phyloP scores from a whole-genome alignment of 2,113 vertebrate species.

The Archocentrus centrarchus region DNA sequence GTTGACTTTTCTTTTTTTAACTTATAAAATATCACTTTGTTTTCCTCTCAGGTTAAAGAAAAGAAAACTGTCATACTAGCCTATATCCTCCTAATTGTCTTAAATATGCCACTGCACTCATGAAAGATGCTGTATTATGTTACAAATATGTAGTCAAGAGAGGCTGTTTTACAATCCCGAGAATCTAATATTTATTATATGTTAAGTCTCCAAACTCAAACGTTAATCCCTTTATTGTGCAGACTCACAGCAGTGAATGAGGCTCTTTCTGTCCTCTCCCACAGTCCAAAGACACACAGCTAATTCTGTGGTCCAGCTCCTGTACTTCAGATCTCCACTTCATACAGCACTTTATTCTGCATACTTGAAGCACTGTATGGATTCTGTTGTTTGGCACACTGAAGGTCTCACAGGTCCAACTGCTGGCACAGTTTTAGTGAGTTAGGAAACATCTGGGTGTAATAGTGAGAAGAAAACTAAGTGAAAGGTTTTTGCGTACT shows the following conservation, averaged over 20 bases:
- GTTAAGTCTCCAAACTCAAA: background rate
- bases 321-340: background rate
- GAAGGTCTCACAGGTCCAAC: background rate
- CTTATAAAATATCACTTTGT: background rate
- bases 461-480: background rate
- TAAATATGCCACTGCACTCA: background rate
- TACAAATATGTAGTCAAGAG: rapidly evolving
- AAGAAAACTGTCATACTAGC: background rate
- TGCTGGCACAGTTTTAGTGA: background rate
- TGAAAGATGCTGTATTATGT: background rate
- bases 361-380: background rate
- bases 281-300: too few relatives aligned
- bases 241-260: background rate
- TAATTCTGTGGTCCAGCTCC: background rate
- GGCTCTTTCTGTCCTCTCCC: too few relatives aligned
- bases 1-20: too few relatives aligned
- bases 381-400: background rate
- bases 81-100: background rate
- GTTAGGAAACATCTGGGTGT: background rate
- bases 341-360: background rate
- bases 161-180: background rate
- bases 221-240: rapidly evolving
- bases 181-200: background rate
- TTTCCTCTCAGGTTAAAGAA: background rate
- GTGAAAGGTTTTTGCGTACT: rapidly evolving